A percentile compares a stretch with the other conserved stretches of the same genome.
These are phyloP conservation scores for Microctonus hyperodae DNA, from an alignment of 2,888 invertebrate genomes.

Conservation along the genomic window DNA sequence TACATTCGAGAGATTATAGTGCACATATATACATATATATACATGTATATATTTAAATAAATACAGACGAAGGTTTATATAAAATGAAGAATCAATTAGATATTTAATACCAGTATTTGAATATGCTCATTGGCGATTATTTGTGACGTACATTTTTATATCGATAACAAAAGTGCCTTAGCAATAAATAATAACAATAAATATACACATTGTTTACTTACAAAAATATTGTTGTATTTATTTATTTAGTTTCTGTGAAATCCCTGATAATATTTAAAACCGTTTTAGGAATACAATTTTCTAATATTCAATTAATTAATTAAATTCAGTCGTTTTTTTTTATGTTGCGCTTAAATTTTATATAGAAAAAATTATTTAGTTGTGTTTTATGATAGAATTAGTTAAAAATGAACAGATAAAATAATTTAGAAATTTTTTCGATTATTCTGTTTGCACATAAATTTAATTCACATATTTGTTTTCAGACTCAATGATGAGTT, in stretches of 20 bases:
- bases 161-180: slow-evolving; percentile 61
- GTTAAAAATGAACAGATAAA: no score
- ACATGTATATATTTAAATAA: slow-evolving; percentile 23
- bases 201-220: slow-evolving; percentile 60
- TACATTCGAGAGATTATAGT: slow-evolving; percentile 18
- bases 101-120: slow-evolving; percentile 62
- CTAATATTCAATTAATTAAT: no score
- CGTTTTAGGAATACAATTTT: no score
- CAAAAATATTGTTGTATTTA: slow-evolving; percentile 37
- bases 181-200: slow-evolving; percentile 60
- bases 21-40: slow-evolving; percentile 15
- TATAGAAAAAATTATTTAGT: no score
- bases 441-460: no score
- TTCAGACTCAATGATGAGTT: no score
- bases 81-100: slow-evolving; percentile 52
- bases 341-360: no score
- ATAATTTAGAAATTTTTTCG: no score
- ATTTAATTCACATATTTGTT: no score
- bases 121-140: slow-evolving; percentile 61
- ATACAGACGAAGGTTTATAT: slow-evolving; percentile 20
- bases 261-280: no score
- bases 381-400: no score
- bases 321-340: no score
- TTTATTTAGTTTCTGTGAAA: neutral
- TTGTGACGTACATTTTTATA: slow-evolving; percentile 62